Base-by-base conservation (phyloP, 1,140 invertebrate species). In the Sesamia nonagrioides region DNA sequence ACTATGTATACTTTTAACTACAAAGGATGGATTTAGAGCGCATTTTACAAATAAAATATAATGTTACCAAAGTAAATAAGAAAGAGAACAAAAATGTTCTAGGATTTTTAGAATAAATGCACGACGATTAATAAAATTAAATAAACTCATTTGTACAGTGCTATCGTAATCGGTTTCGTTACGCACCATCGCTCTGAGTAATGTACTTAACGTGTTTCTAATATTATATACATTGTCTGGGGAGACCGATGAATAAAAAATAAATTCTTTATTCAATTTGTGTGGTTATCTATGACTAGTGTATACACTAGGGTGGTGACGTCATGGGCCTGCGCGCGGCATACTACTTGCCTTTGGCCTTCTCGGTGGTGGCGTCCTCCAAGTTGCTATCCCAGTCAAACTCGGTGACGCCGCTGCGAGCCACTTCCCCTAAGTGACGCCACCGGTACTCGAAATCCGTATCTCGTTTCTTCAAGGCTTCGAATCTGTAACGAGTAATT, bases 321-420 rank as follows among this genome's bases (percentile, higher is more conserved):
- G 58, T 61, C 58, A 17, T 42, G 75, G 82, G 18, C 9, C 50
- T 37, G 54, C 37, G n/a, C 48, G 61, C 18, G 61, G 42, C 60
- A 54, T n/a, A 15, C 82, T 92, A 92, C 88, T 93, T 93, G 88
- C 92, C 92, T 82, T 89, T 84, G 42, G 90, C 88, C 82, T 90
- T 94, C 68, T 95, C 95, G 5, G 95, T 95, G 48, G 95, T 95
- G 54, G 96, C 96, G 87, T 97, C 97, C 84, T 97, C 97, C 74
- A 97, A 95, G 83, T 97, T 97, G 92, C 97, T 97, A 92, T 98
- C 97, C 97, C 97, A 98, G 95, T 98, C 97, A 91, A 98, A 98
- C 91, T 97, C 97, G 66, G 97, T 97, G 79, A 96, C 96, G 77
- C 97, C 97, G 89, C 95, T 96, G 77, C 96, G 96, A 17, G 96